A percentile compares a stretch with the other conserved stretches of the same genome.
These are phyloP conservation scores for Macrotrachela quadricornifera DNA, from an alignment of 1,140 invertebrate species.

Conservation along the genomic window DNA sequence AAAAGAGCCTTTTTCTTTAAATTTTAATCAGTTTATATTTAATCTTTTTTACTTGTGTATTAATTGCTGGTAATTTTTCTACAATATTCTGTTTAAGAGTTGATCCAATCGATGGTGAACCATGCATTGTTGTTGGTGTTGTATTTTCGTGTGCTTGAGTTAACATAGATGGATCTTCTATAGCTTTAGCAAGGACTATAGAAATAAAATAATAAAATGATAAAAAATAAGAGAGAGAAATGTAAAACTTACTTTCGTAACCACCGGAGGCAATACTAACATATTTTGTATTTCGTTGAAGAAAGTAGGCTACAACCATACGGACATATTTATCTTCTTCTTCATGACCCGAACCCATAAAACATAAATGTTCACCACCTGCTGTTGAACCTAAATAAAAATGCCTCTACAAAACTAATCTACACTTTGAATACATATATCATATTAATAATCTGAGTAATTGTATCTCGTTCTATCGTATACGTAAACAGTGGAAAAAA, in stretches of 20 bases:
- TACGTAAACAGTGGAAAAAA: too few relatives aligned
- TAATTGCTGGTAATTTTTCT: too few relatives aligned
- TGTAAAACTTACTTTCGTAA: conserved; percentile 37
- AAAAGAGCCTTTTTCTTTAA: background rate
- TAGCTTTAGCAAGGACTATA: background rate
- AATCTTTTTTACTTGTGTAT: too few relatives aligned
- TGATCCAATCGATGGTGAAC: conserved; percentile 38
- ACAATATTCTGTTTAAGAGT: conserved; percentile 45
- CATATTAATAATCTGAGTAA: too few relatives aligned
- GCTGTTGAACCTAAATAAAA: conserved; percentile 44
- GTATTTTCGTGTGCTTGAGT: background rate
- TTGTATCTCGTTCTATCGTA: too few relatives aligned
- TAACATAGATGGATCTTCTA: conserved; percentile 1
- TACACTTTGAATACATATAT: too few relatives aligned
- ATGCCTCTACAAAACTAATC: too few relatives aligned
- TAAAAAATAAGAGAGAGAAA: too few relatives aligned
- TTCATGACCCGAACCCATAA: conserved; percentile 74
- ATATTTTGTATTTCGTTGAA: conserved; percentile 74
- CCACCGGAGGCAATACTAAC: conserved; percentile 76
- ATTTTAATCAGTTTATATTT: too few relatives aligned
- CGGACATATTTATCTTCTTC: conserved; percentile 89
- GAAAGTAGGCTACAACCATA: conserved; percentile 90
- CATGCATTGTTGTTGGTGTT: background rate
- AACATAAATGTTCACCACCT: conserved; percentile 84
- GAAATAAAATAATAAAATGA: too few relatives aligned